Base-by-base conservation (phyloP, 2,888 invertebrate genomes). In the Drosophila maculinotata region DNA sequence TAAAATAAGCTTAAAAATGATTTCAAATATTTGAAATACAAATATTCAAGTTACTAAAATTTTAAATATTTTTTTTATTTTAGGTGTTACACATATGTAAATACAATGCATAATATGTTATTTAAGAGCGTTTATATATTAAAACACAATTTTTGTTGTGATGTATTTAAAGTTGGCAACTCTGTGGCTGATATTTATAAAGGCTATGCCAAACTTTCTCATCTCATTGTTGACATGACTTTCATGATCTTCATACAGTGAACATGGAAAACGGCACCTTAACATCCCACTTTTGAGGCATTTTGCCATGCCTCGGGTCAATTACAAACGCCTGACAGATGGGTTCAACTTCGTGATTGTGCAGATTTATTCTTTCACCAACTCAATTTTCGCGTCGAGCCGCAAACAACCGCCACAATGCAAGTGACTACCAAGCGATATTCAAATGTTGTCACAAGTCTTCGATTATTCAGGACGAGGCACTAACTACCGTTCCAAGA, bases 401-500 rank as follows among this genome's bases (percentile, higher is more conserved):
- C 52, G 48, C 54, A 59, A 44, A 30, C 51, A 36, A 36, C 12
- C 5, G 14, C 23, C 3, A 35, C 42, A 41, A 54, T 48, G 47
- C 38, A 45, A 68, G 49, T 56, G 56, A 68, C 68, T 74, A 36
- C 45, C 59, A 80, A 78, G 52, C 76, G 85, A 64, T 87, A 82
- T 87, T 82, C 81, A 87, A 82, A 87, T 82, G 79, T 84, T 85
- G 87, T 87, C 82, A 85, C 20, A 87, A 85, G 76, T 67, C 72
- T 51, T 69, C 72, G 87, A 81, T 86, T 83, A 86, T 80, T 76
- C 86, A 79, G 57, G 79, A 36, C 74, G 79, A 56, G 51, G 35
- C 67, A 57, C 44, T 76, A 75, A 87, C 81, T 87, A 81, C 87
- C 87, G 81, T 82, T 87, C 80, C 77, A 53, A 56, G 86, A 79